Evolutionary conservation across 1,140 invertebrate genomes (phyloP).

Genomic region (Bombus superbus): DNA sequence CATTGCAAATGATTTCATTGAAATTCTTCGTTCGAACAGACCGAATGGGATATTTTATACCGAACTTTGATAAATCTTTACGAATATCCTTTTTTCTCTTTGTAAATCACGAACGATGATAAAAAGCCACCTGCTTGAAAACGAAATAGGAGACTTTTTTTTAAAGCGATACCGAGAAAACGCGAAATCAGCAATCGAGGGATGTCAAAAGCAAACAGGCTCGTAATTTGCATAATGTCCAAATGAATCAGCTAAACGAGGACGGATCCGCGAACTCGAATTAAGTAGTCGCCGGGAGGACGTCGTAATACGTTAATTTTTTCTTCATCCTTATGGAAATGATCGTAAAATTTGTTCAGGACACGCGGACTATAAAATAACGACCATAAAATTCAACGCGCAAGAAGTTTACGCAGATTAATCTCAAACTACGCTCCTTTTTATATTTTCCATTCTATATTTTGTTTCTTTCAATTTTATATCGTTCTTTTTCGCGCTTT

Average conservation of each 20-base stretch:
- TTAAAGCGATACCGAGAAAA: too few species aligned
- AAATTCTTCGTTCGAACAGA: neutral
- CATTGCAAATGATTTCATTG: neutral
- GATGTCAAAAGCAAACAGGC: neutral
- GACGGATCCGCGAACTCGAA: neutral
- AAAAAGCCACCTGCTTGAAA: neutral
- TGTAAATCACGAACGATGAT: neutral
- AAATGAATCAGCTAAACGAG: neutral
- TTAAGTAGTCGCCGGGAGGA: neutral
- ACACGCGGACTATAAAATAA: neutral
- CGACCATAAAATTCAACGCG: too few species aligned
- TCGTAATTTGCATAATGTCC: neutral
- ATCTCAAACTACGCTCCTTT: too few species aligned
- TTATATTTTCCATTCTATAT: too few species aligned
- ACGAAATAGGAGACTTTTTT: neutral
- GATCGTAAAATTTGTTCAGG: fast-evolving
- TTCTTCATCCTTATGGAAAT: neutral
- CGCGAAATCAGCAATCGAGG: neutral
- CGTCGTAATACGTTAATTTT: neutral
- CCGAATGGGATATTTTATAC: neutral
- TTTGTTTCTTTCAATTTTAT: too few species aligned
- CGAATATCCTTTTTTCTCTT: too few species aligned
- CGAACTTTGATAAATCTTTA: neutral
- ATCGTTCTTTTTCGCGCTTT: too few species aligned
- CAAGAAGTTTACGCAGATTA: too few species aligned